Percentiles rank a stretch among this genome's conserved stretches.
phyloP scores from a whole-genome alignment of 2,113 vertebrate genomes.

The Ceuthmochares aereus region DNA sequence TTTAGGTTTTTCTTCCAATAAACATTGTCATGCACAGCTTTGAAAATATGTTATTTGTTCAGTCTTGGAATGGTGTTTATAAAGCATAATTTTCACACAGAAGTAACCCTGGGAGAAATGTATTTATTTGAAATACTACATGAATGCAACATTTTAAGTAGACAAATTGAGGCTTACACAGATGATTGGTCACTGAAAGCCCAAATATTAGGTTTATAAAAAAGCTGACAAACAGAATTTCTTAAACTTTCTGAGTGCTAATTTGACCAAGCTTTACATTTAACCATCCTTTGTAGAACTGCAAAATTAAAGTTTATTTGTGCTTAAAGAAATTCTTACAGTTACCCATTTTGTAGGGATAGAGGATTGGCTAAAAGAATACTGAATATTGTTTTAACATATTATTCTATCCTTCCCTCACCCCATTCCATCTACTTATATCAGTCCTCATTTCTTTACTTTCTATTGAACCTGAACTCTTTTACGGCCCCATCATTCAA shows the following conservation, averaged over 20 bases:
- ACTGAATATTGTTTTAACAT: not conserved
- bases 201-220: not conserved
- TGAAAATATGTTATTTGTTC: not conserved
- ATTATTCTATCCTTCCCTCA: not conserved
- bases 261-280: not conserved
- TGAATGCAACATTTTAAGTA: not conserved
- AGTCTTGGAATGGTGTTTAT: not conserved
- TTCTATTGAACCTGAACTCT: not conserved
- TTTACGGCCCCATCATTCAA: not conserved
- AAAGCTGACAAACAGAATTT: not conserved
- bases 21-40: not conserved
- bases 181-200: not conserved
- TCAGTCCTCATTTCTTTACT: not conserved
- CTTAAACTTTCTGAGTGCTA: not conserved
- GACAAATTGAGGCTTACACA: not conserved
- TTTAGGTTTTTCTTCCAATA: not conserved
- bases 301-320: not conserved
- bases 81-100: not conserved
- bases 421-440: not conserved
- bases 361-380: not conserved
- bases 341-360: not conserved
- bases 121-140: not conserved
- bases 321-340: not conserved
- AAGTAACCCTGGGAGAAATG: not conserved
- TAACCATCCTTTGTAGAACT: not conserved